Conservation (phyloP, 2,797 vertebrate genomes). For the Stomatorhinus walkeri region DNA sequence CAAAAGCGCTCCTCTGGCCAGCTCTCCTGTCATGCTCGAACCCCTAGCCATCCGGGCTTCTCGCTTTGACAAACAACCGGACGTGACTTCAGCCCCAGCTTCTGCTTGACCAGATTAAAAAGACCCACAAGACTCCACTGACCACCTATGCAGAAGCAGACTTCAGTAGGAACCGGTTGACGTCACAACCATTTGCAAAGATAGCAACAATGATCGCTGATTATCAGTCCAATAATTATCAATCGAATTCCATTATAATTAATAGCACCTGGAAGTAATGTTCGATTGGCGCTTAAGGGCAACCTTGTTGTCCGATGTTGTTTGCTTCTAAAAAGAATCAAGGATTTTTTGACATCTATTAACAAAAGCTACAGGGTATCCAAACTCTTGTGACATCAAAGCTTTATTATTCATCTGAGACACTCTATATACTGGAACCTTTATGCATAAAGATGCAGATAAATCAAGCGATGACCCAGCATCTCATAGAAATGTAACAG, state of each 20-base stretch:
- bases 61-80: neutral
- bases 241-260: neutral
- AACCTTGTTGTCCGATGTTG: too few relatives aligned
- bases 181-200: neutral
- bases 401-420: neutral
- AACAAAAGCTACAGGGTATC: neutral
- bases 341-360: neutral
- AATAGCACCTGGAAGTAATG: neutral
- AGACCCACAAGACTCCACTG: neutral
- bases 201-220: neutral
- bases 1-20: neutral
- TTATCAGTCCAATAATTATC: neutral
- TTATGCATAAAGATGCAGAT: neutral
- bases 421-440: neutral
- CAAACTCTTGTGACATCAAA: neutral
- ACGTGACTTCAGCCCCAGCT: neutral
- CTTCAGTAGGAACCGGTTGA: neutral
- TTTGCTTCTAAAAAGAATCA: neutral
- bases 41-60: neutral
- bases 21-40: neutral
- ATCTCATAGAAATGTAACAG: neutral
- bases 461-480: neutral
- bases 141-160: neutral
- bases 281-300: neutral
- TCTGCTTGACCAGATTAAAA: neutral